A percentile compares a stretch with the other conserved stretches of the same genome.
Conservation (phyloP, 2,888 invertebrate genomes). For the Chrysodeixis includens region DNA sequence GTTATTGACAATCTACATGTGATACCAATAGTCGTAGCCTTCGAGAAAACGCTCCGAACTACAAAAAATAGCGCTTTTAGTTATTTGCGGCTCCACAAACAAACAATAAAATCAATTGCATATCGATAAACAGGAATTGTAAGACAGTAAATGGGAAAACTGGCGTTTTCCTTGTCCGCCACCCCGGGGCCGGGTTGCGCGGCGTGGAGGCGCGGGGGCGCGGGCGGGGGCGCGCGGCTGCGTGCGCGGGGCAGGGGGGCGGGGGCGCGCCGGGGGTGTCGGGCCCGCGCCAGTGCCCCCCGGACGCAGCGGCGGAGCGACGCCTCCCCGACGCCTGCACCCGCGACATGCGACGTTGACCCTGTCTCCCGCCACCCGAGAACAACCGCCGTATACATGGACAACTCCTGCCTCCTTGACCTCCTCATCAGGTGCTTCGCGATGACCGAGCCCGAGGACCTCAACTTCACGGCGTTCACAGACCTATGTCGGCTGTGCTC, state of each 20-base stretch:
- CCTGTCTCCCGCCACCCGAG: constrained; percentile 84
- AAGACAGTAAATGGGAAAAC: constrained; percentile 83
- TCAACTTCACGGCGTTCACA: constrained; percentile 91
- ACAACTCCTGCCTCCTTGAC: constrained; percentile 90
- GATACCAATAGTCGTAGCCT: background rate
- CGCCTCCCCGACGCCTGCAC: constrained; percentile 83
- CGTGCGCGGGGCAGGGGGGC: constrained; percentile 56
- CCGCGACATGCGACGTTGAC: constrained; percentile 86
- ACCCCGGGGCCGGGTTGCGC: constrained; percentile 67
- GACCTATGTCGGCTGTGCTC: constrained; percentile 93
- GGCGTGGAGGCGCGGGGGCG: constrained; percentile 60
- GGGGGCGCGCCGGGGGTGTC: constrained; percentile 58
- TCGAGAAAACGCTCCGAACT: background rate
- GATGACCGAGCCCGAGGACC: constrained; percentile 91
- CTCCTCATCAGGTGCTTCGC: constrained; percentile 90
- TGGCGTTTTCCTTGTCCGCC: constrained; percentile 83
- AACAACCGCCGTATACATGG: constrained; percentile 87
- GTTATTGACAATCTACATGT: background rate
- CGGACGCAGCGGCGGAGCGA: constrained; percentile 87
- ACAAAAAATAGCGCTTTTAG: background rate
- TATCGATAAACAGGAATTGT: constrained; percentile 68
- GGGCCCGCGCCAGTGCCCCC: constrained; percentile 82
- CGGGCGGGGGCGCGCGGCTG: constrained; percentile 62
- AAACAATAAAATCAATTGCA: constrained; percentile 72
- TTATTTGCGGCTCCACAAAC: constrained; percentile 34